Conservation (phyloP, 35 echinoderm and acorn worm species). For the Apostichopus californicus region DNA sequence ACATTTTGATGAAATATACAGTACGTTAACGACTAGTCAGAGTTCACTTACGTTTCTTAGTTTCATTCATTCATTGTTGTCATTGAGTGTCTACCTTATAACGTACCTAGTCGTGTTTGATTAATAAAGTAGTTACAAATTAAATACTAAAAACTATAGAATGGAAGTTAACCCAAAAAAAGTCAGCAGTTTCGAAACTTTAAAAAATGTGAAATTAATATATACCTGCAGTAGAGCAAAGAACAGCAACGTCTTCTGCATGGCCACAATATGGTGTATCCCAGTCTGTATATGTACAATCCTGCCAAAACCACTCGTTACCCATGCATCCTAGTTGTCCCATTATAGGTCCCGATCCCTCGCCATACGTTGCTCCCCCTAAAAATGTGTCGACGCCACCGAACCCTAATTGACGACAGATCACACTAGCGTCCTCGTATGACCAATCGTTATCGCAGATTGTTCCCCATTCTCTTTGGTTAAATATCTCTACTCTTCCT, state of each 20-base stretch:
- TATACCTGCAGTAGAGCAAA: background rate
- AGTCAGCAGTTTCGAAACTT: too few relatives aligned
- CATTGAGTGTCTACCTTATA: too few relatives aligned
- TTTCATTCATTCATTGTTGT: too few relatives aligned
- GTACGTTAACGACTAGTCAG: too few relatives aligned
- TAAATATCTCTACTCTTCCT: slow-evolving; percentile 51
- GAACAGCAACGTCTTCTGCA: background rate
- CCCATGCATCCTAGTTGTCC: background rate
- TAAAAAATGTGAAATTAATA: background rate
- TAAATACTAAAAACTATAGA: too few relatives aligned
- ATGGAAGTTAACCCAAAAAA: too few relatives aligned
- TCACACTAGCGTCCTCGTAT: slow-evolving; percentile 26
- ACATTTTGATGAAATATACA: too few relatives aligned
- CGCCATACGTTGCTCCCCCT: background rate
- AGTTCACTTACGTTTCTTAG: too few relatives aligned
- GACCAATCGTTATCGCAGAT: slow-evolving; percentile 55
- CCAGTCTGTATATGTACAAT: background rate
- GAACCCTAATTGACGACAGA: slow-evolving; percentile 42
- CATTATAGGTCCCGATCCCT: background rate
- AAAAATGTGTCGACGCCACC: background rate
- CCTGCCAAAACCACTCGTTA: background rate
- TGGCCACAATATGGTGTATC: background rate
- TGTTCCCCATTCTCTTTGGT: slow-evolving; percentile 54
- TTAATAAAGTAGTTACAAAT: too few relatives aligned
- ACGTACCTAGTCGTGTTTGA: too few relatives aligned